phyloP scores from a whole-genome alignment of 2,888 invertebrate species.

The Schizotus pectinicornis region DNA sequence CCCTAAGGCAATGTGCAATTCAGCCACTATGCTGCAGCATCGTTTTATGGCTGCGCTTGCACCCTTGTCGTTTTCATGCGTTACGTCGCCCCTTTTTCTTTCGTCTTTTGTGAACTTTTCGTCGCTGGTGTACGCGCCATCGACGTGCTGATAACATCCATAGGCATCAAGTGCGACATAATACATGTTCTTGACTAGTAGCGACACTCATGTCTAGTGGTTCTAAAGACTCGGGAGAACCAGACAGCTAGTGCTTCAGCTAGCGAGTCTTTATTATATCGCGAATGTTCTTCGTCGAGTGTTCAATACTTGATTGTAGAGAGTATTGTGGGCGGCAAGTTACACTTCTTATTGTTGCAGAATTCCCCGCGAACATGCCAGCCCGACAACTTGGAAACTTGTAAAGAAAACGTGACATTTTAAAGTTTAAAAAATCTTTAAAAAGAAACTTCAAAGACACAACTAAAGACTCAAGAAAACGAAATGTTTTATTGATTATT shows the following conservation, averaged over 20 bases:
- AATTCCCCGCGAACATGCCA: not conserved
- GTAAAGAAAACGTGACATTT: too few relatives aligned
- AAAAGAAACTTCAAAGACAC: too few relatives aligned
- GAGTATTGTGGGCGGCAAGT: conserved; percentile 15
- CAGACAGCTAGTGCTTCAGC: conserved; percentile 25
- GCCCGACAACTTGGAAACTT: too few relatives aligned
- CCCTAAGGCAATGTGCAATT: too few relatives aligned
- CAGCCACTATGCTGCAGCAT: not conserved
- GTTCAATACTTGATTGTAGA: conserved; percentile 28
- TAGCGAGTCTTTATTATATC: conserved; percentile 30
- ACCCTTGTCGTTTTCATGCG: not conserved
- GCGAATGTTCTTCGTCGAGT: conserved; percentile 15
- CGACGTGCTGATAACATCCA: conserved; percentile 8
- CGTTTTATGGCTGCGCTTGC: not conserved
- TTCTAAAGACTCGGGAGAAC: conserved; percentile 25
- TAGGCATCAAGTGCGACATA: conserved; percentile 11
- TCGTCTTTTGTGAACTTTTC: conserved; percentile 3
- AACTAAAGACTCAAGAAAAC: too few relatives aligned
- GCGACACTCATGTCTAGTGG: conserved; percentile 28
- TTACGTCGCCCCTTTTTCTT: not conserved
- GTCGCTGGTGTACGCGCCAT: not conserved
- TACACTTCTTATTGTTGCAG: conserved; percentile 4
- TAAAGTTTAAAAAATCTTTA: too few relatives aligned
- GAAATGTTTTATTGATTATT: too few relatives aligned
- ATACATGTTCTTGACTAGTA: conserved; percentile 12